Percentiles rank a stretch among this genome's conserved stretches.
Conservation (phyloP, 2,888 invertebrate genomes). For the Globia sparganii region DNA sequence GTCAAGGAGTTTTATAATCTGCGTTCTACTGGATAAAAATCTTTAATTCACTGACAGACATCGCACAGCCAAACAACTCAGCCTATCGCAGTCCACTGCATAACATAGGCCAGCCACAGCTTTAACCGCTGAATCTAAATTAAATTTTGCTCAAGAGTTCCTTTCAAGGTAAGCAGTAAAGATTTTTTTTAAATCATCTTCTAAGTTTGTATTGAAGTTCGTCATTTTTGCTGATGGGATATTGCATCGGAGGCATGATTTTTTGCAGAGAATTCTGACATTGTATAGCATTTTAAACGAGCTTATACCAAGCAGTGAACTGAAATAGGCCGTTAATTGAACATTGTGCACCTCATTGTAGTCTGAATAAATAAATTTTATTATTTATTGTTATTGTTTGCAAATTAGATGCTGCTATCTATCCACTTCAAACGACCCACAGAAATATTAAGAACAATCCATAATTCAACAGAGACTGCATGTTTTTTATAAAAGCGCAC, state of each 20-base stretch:
- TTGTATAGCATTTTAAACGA: neutral
- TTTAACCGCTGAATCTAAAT: neutral
- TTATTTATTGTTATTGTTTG: neutral
- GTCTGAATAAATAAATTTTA: neutral
- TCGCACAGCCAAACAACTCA: neutral
- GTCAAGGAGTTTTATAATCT: conserved; percentile 4
- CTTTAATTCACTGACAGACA: neutral
- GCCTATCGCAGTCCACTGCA: neutral
- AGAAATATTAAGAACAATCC: neutral
- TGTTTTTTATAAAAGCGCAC: conserved; percentile 10
- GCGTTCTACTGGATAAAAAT: neutral
- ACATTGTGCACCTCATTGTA: too few species aligned
- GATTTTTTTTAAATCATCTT: neutral
- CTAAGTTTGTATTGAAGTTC: neutral
- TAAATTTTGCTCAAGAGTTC: neutral
- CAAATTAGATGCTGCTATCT: neutral
- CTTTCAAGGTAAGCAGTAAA: neutral
- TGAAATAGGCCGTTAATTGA: too few species aligned
- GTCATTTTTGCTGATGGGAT: neutral
- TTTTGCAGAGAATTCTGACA: neutral
- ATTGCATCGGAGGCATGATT: neutral
- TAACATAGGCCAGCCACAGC: too few species aligned
- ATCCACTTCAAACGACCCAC: neutral
- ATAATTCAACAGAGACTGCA: neutral
- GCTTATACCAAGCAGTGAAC: neutral